These are phyloP conservation scores for Merops nubicus DNA, from an alignment of 2,113 vertebrate species.

Conservation along the genomic window DNA sequence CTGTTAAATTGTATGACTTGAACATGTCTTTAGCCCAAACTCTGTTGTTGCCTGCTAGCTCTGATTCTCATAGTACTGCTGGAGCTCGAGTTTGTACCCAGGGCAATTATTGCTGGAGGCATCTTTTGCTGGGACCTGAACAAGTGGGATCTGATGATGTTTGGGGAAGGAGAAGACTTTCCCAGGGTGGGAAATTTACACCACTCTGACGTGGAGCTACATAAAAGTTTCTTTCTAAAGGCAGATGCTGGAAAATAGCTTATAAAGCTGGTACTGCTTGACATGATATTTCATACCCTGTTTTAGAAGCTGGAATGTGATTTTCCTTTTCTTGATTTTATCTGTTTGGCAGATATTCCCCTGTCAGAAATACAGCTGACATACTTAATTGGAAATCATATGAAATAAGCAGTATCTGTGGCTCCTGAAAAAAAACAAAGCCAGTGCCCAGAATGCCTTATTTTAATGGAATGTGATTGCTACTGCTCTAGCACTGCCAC, in stretches of 20 bases:
- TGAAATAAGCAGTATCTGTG: neutral
- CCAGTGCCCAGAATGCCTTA: neutral
- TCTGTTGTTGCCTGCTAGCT: neutral
- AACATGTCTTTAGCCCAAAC: neutral
- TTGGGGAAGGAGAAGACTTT: neutral
- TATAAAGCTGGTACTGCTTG: neutral
- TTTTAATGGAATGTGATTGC: neutral
- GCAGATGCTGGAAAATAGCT: neutral
- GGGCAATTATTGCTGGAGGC: neutral
- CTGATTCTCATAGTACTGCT: neutral
- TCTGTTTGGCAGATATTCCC: neutral
- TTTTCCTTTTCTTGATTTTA: neutral
- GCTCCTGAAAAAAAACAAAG: neutral
- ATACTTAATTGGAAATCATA: neutral
- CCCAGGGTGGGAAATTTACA: neutral
- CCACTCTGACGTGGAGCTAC: neutral
- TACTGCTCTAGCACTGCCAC: neutral
- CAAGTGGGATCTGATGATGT: neutral
- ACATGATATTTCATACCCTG: neutral
- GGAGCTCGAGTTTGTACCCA: fast-evolving
- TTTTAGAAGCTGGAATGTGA: neutral
- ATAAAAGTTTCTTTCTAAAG: neutral
- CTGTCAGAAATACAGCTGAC: neutral
- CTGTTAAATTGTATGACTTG: neutral
- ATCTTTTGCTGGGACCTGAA: neutral